Conservation (phyloP, 2,888 invertebrate genomes). For the Eupelmus urozonus region DNA sequence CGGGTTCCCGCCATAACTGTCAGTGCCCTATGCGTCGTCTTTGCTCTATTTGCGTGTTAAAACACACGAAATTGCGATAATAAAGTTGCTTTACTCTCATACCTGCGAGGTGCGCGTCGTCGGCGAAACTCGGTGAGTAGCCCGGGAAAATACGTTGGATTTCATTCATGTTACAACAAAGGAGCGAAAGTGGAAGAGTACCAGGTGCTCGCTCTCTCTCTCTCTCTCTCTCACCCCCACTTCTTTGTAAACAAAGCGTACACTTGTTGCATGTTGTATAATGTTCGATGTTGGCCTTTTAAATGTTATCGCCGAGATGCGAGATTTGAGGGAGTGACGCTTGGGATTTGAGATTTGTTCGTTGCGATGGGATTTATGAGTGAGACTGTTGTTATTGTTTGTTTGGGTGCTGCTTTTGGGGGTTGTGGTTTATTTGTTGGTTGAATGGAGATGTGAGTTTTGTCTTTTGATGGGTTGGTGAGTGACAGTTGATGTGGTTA, state of each 20-base stretch:
- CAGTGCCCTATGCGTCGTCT: slow-evolving; percentile 10
- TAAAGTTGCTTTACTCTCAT: not conserved
- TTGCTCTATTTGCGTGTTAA: slow-evolving; percentile 2
- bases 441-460: too few species aligned
- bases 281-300: not conserved
- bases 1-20: slow-evolving; percentile 52
- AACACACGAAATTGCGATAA: not conserved
- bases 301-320: too few species aligned
- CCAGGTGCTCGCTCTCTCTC: too few species aligned
- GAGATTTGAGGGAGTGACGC: too few species aligned
- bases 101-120: too few species aligned
- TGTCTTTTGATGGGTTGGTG: not conserved
- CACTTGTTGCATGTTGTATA: slow-evolving; percentile 6
- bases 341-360: not conserved
- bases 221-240: too few species aligned
- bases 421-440: not conserved
- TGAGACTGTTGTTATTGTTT: too few species aligned
- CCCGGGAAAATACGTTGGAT: too few species aligned
- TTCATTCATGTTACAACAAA: too few species aligned
- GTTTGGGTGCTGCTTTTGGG: not conserved
- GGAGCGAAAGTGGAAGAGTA: too few species aligned
- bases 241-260: slow-evolving; percentile 30
- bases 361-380: too few species aligned
- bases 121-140: too few species aligned
- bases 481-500: not conserved